Evolutionary conservation across 2,113 vertebrate genomes (phyloP).

Genomic region (Penelope pileata): DNA sequence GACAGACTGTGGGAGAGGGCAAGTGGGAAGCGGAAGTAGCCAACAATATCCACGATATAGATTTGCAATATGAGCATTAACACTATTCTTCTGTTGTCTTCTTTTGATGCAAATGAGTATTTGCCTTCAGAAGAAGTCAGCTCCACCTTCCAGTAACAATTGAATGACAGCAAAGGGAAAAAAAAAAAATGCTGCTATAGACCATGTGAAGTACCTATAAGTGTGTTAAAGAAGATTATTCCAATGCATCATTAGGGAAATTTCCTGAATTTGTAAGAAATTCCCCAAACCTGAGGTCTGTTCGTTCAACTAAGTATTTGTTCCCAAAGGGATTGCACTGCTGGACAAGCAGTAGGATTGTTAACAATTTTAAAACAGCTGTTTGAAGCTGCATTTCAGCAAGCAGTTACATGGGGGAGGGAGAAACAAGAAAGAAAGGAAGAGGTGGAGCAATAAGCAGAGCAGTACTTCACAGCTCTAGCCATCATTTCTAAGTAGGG

Average conservation of each 20-base stretch:
- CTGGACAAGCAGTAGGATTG: neutral
- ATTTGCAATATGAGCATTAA: neutral
- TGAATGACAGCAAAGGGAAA: neutral
- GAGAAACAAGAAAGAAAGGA: neutral
- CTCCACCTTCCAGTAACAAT: neutral
- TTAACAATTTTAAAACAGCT: neutral
- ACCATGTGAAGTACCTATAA: neutral
- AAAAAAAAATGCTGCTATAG: neutral
- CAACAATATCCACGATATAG: neutral
- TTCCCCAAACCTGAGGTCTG: neutral
- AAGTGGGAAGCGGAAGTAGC: constrained; percentile 2
- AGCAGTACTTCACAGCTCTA: neutral
- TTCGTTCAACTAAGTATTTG: neutral
- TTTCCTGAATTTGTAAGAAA: neutral
- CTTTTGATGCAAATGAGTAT: neutral
- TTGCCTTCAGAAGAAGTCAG: neutral
- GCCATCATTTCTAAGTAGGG: neutral
- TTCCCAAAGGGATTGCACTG: neutral
- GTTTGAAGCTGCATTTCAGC: neutral
- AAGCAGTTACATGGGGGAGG: neutral
- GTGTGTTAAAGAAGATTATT: neutral
- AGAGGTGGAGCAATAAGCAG: neutral
- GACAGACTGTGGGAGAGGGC: neutral
- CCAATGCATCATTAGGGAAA: neutral
- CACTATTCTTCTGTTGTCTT: neutral